Evolutionary conservation across 2,113 vertebrate genomes (phyloP), one percentile per base, ranked within the genome.

Genomic region (Cromileptes altivelis): DNA sequence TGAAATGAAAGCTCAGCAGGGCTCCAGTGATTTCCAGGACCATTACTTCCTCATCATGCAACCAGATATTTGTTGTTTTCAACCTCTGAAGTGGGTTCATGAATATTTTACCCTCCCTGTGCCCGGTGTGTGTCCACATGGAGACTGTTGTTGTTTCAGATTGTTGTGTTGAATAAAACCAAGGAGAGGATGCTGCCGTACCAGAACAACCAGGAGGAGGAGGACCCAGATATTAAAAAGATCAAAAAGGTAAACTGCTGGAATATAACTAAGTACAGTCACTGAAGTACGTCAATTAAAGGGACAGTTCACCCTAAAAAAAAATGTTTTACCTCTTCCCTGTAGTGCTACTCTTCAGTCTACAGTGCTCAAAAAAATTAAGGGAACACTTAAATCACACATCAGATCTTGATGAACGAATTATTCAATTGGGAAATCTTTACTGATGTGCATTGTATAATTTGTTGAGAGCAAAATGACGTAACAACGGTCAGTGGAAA

Each of bases 211-310:
- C 97, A 96, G 74, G 98, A 99, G 45, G 98, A 99, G 21, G 98
- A 99, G 69, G 97, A 99, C 80, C 97, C 97, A 2, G 98, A 99
- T 75, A 99, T 99, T 75, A 99, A 98, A 91, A 99, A 99, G 93
- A 99, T 99, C 81, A 99, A 99, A 89, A 99, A 98, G 97, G 98
- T 98, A 94, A 62, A 63, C 1, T 0, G 52, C 3, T 11, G 19
- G 15, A 37, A 37, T 37, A 6, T 37, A 37, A 37, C 33, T 37
- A 37, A 37, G 33, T 37, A 37, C 33, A 37, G 6, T 37, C 8
- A 37, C 33, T 37, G 0, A 37, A 37, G 33, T 37, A 37, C 33
- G 7, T 37, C 6, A 37, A 6, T 37, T 37, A 37, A 37, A 37
- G 33, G 33, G 33, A 37, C 33, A 37, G 33, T 37, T 37, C 33